These are phyloP conservation scores for Verasper variegatus DNA, from an alignment of 2,113 vertebrate species.

Conservation along the genomic window DNA sequence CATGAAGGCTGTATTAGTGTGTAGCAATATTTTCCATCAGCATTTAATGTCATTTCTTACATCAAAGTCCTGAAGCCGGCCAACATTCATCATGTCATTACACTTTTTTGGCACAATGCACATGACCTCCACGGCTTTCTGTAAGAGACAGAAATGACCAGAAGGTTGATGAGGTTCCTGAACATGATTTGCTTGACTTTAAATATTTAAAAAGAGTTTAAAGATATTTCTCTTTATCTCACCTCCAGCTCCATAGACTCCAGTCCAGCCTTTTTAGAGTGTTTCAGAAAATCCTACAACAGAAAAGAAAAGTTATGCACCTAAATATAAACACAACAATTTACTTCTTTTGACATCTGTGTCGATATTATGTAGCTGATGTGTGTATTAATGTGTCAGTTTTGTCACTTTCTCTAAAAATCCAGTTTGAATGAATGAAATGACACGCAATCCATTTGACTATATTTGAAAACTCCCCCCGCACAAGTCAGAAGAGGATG, in stretches of 20 bases:
- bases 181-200: not conserved
- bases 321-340: not conserved
- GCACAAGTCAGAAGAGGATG: too few relatives aligned
- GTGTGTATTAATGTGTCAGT: not conserved
- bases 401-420: too few relatives aligned
- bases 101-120: conserved; percentile 97
- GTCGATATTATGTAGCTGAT: too few relatives aligned
- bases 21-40: not conserved
- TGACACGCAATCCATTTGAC: too few relatives aligned
- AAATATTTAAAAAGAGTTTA: not conserved
- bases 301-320: not conserved
- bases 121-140: conserved; percentile 99
- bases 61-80: conserved; percentile 97
- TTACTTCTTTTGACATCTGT: not conserved
- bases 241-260: conserved; percentile 95
- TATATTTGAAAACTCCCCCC: too few relatives aligned
- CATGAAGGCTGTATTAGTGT: not conserved
- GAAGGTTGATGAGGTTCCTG: not conserved
- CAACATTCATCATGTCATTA: conserved; percentile 99
- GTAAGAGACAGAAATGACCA: conserved; percentile 48
- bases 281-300: conserved; percentile 93
- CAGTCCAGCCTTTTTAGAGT: conserved; percentile 93
- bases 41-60: conserved; percentile 79
- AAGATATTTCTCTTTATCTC: conserved; percentile 21
- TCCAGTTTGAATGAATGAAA: not conserved